Evolutionary conservation across 92 coral and sea anemone species (phyloP).

Genomic region (Nematostella vectensis): DNA sequence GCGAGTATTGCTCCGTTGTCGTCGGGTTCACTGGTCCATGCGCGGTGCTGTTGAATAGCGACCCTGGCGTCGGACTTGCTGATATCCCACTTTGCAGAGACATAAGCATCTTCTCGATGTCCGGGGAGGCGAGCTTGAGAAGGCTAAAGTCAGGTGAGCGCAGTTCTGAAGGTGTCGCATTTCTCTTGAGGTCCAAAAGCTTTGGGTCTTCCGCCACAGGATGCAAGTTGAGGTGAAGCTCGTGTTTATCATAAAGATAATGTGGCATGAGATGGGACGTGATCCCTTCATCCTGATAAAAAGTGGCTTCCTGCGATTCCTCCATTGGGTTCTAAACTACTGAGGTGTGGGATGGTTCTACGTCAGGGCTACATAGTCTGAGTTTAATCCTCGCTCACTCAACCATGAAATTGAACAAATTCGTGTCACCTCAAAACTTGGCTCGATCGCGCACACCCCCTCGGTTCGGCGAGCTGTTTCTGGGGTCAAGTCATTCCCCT

Average conservation of each 20-base stretch:
- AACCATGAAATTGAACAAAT: constrained; percentile 33
- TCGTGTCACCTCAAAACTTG: constrained; percentile 20
- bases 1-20: constrained; percentile 63
- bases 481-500: constrained; percentile 56
- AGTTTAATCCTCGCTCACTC: constrained; percentile 29
- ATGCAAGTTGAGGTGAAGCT: constrained; percentile 76
- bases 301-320: constrained; percentile 83
- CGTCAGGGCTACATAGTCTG: constrained; percentile 41
- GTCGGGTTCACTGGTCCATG: constrained; percentile 50
- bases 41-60: constrained; percentile 51
- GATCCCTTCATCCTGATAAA: constrained; percentile 93
- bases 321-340: constrained; percentile 88
- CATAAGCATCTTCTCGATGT: constrained; percentile 95
- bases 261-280: constrained; percentile 83
- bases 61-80: constrained; percentile 69
- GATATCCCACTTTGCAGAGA: constrained; percentile 86
- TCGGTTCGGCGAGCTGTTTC: constrained; percentile 22
- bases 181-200: constrained; percentile 71
- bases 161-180: constrained; percentile 87
- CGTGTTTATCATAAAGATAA: constrained; percentile 82
- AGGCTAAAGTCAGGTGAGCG: constrained; percentile 94
- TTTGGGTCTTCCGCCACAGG: constrained; percentile 75
- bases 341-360: constrained; percentile 7
- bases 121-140: constrained; percentile 97
- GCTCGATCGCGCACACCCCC: constrained; percentile 29